Conservation (phyloP, 2,113 vertebrate species). For the Globicephala melas region DNA sequence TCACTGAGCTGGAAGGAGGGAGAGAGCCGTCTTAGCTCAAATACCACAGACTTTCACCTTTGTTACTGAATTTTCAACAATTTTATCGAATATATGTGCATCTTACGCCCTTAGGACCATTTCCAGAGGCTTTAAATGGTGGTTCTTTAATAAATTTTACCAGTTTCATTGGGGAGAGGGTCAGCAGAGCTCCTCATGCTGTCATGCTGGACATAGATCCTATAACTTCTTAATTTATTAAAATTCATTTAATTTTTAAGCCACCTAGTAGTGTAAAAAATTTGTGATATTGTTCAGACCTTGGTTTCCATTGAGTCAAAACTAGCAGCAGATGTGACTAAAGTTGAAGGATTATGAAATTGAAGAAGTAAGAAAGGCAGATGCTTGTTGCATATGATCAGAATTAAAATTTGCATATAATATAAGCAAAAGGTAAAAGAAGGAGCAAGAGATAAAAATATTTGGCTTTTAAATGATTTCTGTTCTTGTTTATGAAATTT, state of each 20-base stretch:
- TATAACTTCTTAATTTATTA: background rate
- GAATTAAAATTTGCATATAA: background rate
- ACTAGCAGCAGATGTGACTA: background rate
- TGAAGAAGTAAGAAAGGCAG: background rate
- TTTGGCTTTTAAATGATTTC: background rate
- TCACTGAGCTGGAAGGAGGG: background rate
- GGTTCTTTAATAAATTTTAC: background rate
- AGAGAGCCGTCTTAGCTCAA: background rate
- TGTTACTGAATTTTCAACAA: background rate
- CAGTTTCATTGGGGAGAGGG: background rate
- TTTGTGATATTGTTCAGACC: background rate
- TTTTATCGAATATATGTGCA: background rate
- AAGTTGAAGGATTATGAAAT: background rate
- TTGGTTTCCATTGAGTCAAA: constrained; percentile 5
- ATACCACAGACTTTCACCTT: background rate
- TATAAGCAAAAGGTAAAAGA: background rate
- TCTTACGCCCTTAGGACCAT: background rate
- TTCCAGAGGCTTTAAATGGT: background rate
- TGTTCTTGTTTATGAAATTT: constrained; percentile 11
- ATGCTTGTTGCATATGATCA: background rate
- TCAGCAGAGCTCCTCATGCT: background rate
- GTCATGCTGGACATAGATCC: background rate
- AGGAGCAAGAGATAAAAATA: background rate
- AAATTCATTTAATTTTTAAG: background rate
- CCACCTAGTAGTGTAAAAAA: background rate